phyloP scores from a whole-genome alignment of 1,140 invertebrate genomes.

The Chlorops oryzae region DNA sequence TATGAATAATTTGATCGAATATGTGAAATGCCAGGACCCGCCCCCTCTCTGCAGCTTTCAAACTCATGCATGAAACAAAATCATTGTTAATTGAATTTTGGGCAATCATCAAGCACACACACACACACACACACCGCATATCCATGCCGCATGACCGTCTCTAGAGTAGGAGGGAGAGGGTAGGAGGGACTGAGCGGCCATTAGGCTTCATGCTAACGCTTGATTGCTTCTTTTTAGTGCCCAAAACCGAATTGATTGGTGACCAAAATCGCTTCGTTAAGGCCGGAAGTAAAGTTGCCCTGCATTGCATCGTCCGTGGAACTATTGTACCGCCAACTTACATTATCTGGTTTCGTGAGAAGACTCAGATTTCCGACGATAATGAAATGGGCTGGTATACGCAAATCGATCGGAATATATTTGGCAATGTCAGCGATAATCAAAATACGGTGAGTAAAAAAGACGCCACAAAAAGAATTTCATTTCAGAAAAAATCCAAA shows the following conservation, averaged over 20 bases:
- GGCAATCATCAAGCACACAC: too few relatives aligned
- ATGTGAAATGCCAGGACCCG: neutral
- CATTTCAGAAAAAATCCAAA: neutral
- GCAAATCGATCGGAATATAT: constrained; percentile 41
- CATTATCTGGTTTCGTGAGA: constrained; percentile 61
- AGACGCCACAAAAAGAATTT: neutral
- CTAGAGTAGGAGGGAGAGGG: too few relatives aligned
- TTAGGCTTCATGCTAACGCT: too few relatives aligned
- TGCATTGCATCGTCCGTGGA: constrained; percentile 56
- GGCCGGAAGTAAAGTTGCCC: constrained; percentile 55
- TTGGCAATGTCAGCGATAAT: constrained; percentile 38
- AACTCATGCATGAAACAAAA: too few relatives aligned
- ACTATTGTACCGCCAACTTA: constrained; percentile 56
- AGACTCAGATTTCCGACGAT: constrained; percentile 56
- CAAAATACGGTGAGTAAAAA: constrained; percentile 38
- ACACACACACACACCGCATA: too few relatives aligned
- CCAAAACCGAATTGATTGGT: constrained; percentile 56
- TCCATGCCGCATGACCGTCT: too few relatives aligned
- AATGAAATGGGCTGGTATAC: constrained; percentile 43
- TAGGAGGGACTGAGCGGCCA: too few relatives aligned
- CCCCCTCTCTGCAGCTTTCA: too few relatives aligned
- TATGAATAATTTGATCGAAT: constrained; percentile 7
- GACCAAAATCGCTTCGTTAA: constrained; percentile 56
- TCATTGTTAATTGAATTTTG: too few relatives aligned
- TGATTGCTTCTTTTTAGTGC: constrained; percentile 45